Evolutionary conservation across 1,140 invertebrate genomes (phyloP), one percentile per base, ranked within the genome.

Genomic region (Lepidostoma basale): DNA sequence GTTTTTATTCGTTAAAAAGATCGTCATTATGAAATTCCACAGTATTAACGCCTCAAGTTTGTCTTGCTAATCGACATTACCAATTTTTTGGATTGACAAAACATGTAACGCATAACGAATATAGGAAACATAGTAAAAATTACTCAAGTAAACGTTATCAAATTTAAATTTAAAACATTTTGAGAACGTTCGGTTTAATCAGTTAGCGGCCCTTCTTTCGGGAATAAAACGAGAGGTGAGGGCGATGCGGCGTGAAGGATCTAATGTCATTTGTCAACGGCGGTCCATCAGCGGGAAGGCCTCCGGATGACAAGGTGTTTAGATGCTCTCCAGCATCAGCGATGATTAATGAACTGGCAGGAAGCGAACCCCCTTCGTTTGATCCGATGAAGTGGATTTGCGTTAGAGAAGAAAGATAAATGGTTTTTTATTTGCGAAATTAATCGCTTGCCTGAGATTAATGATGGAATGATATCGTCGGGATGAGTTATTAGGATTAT

Each of bases 231-330:
- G 45, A 49, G 45, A 49, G 22, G 45, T 30, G n/a, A 30, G 33
- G 20, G 18, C 22, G 42, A 63, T 10, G 33, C 39, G 4, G 62
- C 26, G 44, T 63, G 67, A 72, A 68, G 36, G 62, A 72, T 72
- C 66, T 72, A 36, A 47, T 63, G 70, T 72, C 70, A 68, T 72
- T 72, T 68, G 70, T 72, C 70, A 72, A 59, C 40, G 22, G 69
- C 23, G 70, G 70, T 64, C 62, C 66, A 68, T 65, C 70, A 72
- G 67, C n/a, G 39, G 45, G 66, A 67, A 59, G 33, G 40, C 69
- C n/a, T n/a, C n/a, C 63, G 42, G 49, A 33, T 25, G 69, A 71
- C 69, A 71, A 71, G 64, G 69, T 71, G 69, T 71, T 71, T 67
- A 62, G 64, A 39, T 49, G 14, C 18, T 36, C 54, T 40, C 33